Conservation (phyloP, 2,113 vertebrate genomes). For the Onychostruthus taczanowskii region DNA sequence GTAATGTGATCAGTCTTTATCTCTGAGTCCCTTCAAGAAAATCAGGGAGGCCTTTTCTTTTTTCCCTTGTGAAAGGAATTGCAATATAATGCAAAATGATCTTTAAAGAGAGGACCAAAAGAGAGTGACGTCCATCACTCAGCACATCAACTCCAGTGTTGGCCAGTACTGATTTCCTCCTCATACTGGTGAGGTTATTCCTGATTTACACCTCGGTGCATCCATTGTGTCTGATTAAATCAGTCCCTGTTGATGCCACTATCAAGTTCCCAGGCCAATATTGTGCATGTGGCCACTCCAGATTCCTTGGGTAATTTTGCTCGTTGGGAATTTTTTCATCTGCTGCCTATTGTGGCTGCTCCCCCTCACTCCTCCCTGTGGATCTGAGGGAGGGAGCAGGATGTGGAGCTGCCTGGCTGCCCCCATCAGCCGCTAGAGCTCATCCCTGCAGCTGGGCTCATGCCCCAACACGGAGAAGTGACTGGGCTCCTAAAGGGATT, state of each 20-base stretch:
- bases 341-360: accelerated
- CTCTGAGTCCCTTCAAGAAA: slow-evolving; percentile 49
- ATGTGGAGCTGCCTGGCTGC: not conserved
- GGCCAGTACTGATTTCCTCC: not conserved
- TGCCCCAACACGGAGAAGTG: not conserved
- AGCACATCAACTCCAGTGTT: not conserved
- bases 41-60: not conserved
- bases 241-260: not conserved
- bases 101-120: not conserved
- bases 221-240: not conserved
- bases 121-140: not conserved
- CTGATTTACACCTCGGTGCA: not conserved
- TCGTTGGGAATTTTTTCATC: accelerated
- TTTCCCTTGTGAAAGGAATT: not conserved
- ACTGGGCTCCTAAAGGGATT: not conserved
- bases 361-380: accelerated
- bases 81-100: not conserved
- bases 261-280: not conserved
- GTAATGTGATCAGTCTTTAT: slow-evolving; percentile 56
- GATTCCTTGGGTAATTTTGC: not conserved
- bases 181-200: not conserved
- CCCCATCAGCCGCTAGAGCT: not conserved
- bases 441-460: not conserved
- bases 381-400: not conserved
- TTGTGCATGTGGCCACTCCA: not conserved